A percentile compares a stretch with the other conserved stretches of the same genome.
These are phyloP conservation scores for Malurus alboscapulatus DNA, from an alignment of 2,113 vertebrate species.

Conservation along the genomic window DNA sequence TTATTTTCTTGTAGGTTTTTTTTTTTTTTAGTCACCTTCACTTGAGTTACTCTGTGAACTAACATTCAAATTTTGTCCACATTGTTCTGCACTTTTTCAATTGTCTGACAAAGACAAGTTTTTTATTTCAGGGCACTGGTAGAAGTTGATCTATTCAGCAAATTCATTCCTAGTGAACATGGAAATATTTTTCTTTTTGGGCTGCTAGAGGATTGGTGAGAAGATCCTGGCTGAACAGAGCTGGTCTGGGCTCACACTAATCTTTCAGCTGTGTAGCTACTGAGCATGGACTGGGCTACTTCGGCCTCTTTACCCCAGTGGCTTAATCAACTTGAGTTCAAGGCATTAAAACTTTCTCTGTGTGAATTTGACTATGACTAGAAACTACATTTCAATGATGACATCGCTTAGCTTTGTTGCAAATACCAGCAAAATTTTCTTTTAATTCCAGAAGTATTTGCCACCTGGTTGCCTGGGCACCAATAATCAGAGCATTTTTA, in stretches of 20 bases:
- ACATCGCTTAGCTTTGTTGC: not conserved
- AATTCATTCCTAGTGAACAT: not conserved
- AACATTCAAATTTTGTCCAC: not conserved
- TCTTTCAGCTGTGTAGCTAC: not conserved
- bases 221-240: not conserved
- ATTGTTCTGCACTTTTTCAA: not conserved
- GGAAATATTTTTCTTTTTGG: not conserved
- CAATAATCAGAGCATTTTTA: not conserved
- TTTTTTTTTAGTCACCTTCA: not conserved
- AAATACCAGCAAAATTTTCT: not conserved
- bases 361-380: not conserved
- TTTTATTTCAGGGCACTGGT: accelerated
- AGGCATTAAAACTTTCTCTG: not conserved
- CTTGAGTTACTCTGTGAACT: not conserved
- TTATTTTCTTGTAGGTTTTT: not conserved
- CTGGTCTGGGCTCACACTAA: not conserved
- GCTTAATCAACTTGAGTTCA: not conserved
- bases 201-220: not conserved
- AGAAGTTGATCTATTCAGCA: not conserved
- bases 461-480: not conserved
- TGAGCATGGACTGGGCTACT: accelerated
- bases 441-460: not conserved
- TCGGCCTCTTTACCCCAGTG: not conserved
- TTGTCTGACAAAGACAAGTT: not conserved
- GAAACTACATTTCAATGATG: not conserved